Evolutionary conservation across 2,888 invertebrate genomes (phyloP).

Genomic region (Parnassius glacialis): DNA sequence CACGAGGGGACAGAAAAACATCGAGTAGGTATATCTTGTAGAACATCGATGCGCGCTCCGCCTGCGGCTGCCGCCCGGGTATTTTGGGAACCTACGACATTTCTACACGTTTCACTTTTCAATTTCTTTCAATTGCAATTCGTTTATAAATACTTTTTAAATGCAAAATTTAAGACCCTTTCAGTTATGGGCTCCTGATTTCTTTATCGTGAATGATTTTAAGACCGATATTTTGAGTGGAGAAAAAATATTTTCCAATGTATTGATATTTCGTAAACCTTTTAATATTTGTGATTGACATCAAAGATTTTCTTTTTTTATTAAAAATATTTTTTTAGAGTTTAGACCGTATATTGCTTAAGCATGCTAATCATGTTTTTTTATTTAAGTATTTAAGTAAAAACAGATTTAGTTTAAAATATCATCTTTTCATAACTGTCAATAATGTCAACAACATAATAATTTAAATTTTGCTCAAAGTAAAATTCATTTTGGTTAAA

Average conservation of each 20-base stretch:
- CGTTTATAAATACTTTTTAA: conserved; percentile 4
- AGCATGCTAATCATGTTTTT: too few relatives aligned
- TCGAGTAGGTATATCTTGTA: conserved; percentile 60
- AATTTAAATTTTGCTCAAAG: too few relatives aligned
- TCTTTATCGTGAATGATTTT: neutral
- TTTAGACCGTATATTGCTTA: too few relatives aligned
- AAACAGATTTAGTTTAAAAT: too few relatives aligned
- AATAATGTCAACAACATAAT: too few relatives aligned
- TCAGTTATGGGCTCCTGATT: neutral
- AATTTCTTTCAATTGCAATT: conserved; percentile 12
- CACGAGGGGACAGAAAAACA: conserved; percentile 67
- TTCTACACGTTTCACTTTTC: conserved; percentile 29
- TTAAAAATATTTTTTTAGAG: too few relatives aligned
- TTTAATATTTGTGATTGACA: too few relatives aligned
- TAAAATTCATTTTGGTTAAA: neutral
- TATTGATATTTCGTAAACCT: too few relatives aligned
- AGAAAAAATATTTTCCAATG: neutral
- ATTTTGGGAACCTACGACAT: conserved; percentile 53
- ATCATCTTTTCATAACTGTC: neutral
- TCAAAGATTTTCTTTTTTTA: too few relatives aligned
- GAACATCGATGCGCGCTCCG: conserved; percentile 76
- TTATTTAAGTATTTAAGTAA: too few relatives aligned
- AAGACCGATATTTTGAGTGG: neutral
- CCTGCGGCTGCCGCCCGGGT: conserved; percentile 71
- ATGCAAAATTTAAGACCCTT: conserved; percentile 1